These are phyloP conservation scores for Limnephilus marmoratus DNA, from an alignment of 2,888 invertebrate species.

Conservation along the genomic window DNA sequence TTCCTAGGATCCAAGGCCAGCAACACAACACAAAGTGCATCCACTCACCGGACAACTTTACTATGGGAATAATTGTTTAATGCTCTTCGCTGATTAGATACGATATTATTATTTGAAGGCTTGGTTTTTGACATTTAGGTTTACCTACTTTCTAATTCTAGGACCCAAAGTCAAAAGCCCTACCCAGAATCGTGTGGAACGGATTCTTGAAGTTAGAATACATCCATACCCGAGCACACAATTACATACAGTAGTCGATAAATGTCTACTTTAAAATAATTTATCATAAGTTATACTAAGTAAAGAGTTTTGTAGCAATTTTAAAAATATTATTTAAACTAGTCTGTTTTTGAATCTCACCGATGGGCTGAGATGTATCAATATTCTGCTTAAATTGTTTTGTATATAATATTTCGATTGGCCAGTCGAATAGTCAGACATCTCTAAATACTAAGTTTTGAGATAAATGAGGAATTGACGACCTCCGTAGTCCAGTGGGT, in stretches of 20 bases:
- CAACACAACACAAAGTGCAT: neutral
- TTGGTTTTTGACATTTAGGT: neutral
- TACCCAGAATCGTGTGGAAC: constrained; percentile 2
- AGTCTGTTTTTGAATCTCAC: no score
- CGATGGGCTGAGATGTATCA: neutral
- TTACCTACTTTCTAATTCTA: neutral
- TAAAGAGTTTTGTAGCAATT: no score
- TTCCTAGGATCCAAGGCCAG: neutral
- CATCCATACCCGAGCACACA: neutral
- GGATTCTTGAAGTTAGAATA: neutral
- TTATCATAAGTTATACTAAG: neutral
- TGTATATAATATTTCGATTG: neutral
- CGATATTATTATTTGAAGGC: neutral
- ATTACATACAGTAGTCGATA: neutral
- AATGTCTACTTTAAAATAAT: neutral
- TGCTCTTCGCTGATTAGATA: neutral
- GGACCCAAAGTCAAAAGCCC: constrained; percentile 2
- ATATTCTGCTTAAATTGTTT: neutral
- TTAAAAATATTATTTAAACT: no score
- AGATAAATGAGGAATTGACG: no score
- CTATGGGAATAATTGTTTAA: neutral
- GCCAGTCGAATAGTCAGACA: no score
- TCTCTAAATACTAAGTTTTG: no score
- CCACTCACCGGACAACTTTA: neutral
- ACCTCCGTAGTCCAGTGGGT: no score